Evolutionary conservation across 2,113 vertebrate genomes (phyloP), one percentile per base, ranked within the genome.

Genomic region (Clupea harengus): DNA sequence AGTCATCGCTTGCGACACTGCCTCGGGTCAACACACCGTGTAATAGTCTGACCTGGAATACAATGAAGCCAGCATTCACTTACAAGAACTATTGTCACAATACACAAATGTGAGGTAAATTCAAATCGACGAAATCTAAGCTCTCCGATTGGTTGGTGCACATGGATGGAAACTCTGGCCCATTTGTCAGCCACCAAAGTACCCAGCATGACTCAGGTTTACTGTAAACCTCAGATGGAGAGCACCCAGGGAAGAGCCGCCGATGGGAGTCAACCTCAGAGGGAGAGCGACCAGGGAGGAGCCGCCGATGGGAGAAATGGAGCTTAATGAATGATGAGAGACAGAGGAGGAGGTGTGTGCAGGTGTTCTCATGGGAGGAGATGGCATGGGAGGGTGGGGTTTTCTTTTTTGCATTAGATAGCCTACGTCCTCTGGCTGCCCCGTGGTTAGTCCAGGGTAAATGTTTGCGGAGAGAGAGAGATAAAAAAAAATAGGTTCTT

Each of bases 331-430:
- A 32, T 54, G 72, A 57, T 45, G 85, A 89, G 89, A 83, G 89
- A 89, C 92, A 93, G 89, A 91, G 90, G 89, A 91, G 46, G 32
- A 6, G 93, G n/a, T n/a, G n/a, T 90, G 91, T 89, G 9, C n/a
- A 75, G 81, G 57, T 18, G 52, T 18, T 60, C 20, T 9, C 13
- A 78, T 25, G 57, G 57, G 84, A 81, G 7, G n/a, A n/a, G 9
- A n/a, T 50, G 28, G 83, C 57, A 47, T 60, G 81, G 13, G 75
- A 82, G 45, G 28, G 4, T 5, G 44, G 78, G 72, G 32, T 78
- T 18, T 32, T 78, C 25, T 78, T 6, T 32, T 90, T 88, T 89
- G 87, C 82, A 89, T 89, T 52, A 85, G 22, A 13, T 22, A 45
- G 85, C 83, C 20, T 60, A 25, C 85, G 52, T 11, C 7, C 9